phyloP scores from a whole-genome alignment of 2,113 vertebrate species.

The Grammomys surdaster region DNA sequence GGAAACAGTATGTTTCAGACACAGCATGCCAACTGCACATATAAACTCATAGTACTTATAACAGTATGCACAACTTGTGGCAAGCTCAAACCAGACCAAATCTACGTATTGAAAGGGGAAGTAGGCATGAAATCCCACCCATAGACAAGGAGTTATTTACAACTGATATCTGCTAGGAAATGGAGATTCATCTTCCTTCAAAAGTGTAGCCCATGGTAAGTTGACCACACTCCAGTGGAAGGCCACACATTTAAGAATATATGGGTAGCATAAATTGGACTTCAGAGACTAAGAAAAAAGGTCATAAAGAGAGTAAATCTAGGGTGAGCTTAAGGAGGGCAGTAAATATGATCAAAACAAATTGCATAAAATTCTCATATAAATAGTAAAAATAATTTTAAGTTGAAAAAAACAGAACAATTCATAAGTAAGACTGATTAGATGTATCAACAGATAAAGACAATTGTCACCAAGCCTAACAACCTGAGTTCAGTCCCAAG shows the following conservation, averaged over 20 bases:
- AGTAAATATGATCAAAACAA: neutral
- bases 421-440: neutral
- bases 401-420: neutral
- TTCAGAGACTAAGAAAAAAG: neutral
- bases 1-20: neutral
- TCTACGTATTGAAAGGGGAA: neutral
- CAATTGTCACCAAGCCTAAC: too few relatives aligned
- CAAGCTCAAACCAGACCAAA: neutral
- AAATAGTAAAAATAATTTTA: neutral
- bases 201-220: neutral
- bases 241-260: neutral
- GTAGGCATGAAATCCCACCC: neutral
- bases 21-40: neutral
- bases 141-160: neutral
- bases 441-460: neutral
- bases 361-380: neutral
- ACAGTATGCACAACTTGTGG: neutral
- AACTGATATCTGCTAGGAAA: neutral
- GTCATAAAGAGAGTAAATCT: too few relatives aligned
- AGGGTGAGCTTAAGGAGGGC: neutral
- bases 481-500: neutral
- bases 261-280: neutral
- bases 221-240: neutral
- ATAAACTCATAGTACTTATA: neutral
- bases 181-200: neutral